Conservation (phyloP, 2,797 vertebrate genomes). For the Chelidonichthys spinosus region DNA sequence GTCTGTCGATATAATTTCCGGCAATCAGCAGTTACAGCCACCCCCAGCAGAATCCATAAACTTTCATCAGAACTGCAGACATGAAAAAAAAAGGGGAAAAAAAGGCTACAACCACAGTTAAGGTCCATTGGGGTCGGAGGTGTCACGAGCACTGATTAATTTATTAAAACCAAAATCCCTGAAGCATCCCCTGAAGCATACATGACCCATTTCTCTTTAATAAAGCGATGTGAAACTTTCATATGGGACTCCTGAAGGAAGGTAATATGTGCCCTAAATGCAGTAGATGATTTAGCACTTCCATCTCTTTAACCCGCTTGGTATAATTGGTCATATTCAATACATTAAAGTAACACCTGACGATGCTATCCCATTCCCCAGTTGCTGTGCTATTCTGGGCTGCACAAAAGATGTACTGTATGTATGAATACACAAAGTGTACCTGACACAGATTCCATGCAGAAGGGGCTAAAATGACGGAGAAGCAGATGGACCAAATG, state of each 20-base stretch:
- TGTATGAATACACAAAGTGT: neutral
- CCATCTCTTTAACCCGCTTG: constrained; percentile 62
- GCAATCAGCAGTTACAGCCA: neutral
- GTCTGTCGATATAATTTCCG: neutral
- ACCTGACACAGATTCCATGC: constrained; percentile 17
- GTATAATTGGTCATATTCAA: constrained; percentile 38
- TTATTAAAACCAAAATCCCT: constrained; percentile 49
- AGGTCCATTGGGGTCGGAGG: constrained; percentile 29
- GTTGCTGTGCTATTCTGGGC: constrained; percentile 13
- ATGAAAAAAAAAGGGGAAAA: constrained; percentile 7
- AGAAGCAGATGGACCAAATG: constrained; percentile 5
- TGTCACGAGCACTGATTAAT: constrained; percentile 43
- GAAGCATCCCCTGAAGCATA: constrained; percentile 41
- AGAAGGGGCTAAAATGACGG: neutral
- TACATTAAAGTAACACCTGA: constrained; percentile 34
- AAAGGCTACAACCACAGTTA: constrained; percentile 8
- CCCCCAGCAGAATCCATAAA: neutral
- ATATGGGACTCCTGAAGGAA: constrained; percentile 32
- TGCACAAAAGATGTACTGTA: neutral
- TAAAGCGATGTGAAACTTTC: constrained; percentile 37
- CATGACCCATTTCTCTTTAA: constrained; percentile 60
- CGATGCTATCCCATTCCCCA: constrained; percentile 11
- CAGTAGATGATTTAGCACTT: constrained; percentile 51
- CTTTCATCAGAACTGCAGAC: constrained; percentile 10
- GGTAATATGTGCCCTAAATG: constrained; percentile 44